Conservation (phyloP, 2,113 vertebrate species). For the Triplophysa tibetana region DNA sequence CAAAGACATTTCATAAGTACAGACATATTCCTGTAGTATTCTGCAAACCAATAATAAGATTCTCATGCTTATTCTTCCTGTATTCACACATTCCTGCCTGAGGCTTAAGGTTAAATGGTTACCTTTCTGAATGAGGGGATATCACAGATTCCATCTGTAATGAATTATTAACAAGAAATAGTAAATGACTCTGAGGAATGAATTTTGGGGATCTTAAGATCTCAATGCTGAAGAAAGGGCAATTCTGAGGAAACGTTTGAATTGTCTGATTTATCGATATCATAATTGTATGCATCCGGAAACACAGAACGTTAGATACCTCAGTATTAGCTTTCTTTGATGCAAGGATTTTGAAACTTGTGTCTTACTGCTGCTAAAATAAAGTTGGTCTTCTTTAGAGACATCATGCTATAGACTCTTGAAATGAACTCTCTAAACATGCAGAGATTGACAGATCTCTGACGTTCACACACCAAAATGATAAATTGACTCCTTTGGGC, state of each 20-base stretch:
- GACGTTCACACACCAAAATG: slow-evolving; percentile 11
- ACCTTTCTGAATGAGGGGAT: neutral
- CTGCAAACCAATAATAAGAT: neutral
- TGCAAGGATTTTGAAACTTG: neutral
- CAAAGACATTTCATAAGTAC: neutral
- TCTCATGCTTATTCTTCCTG: neutral
- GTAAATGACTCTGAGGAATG: neutral
- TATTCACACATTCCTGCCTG: neutral
- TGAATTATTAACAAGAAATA: neutral
- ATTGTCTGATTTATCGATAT: neutral
- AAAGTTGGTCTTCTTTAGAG: neutral
- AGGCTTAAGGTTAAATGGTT: slow-evolving; percentile 7
- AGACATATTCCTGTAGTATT: neutral
- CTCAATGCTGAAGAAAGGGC: too few relatives aligned
- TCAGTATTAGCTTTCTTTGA: too few relatives aligned
- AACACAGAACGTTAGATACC: neutral
- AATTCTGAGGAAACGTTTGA: neutral
- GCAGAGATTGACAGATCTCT: slow-evolving; percentile 32
- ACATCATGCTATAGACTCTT: neutral
- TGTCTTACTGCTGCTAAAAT: neutral
- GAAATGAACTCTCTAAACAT: slow-evolving; percentile 1
- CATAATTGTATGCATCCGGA: neutral
- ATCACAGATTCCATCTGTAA: slow-evolving; percentile 9
- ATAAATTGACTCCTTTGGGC: slow-evolving; percentile 30
- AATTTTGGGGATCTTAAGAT: neutral